Percentiles rank a stretch among this genome's conserved stretches.
Conservation (phyloP, 2,888 invertebrate genomes). For the Tiliacea citrago region DNA sequence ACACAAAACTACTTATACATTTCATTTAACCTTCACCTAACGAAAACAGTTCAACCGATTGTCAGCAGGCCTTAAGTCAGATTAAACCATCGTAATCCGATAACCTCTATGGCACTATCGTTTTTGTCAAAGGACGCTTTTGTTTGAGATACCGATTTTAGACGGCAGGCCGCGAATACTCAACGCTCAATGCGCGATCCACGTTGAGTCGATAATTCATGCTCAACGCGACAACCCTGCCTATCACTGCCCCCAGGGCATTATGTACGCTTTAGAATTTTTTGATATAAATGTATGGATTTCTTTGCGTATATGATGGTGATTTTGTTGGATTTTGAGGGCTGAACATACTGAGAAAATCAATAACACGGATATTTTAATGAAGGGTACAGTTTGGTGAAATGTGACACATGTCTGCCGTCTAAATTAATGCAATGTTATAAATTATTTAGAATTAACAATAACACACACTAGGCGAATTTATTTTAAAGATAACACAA, state of each 20-base stretch:
- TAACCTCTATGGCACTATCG: slow-evolving; percentile 27
- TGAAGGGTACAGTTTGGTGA: no score
- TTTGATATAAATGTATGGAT: slow-evolving; percentile 23
- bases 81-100: slow-evolving; percentile 44
- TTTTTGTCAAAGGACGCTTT: slow-evolving; percentile 42
- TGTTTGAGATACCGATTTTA: slow-evolving; percentile 53
- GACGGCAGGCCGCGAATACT: slow-evolving; percentile 16
- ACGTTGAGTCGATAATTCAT: slow-evolving; percentile 62
- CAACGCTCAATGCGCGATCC: slow-evolving; percentile 33
- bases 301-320: slow-evolving; percentile 2
- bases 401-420: background rate
- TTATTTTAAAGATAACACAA: no score
- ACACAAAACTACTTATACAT: slow-evolving; percentile 25
- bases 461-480: background rate
- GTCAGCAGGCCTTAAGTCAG: slow-evolving; percentile 13
- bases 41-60: slow-evolving; percentile 29
- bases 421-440: background rate
- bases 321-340: slow-evolving; percentile 3
- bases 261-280: slow-evolving; percentile 41
- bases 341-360: background rate
- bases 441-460: background rate
- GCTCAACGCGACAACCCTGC: slow-evolving; percentile 44
- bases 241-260: slow-evolving; percentile 54
- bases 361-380: background rate
- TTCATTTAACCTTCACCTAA: slow-evolving; percentile 22